Conservation (phyloP, 2,113 vertebrate species). For the Coptodon rendalli region DNA sequence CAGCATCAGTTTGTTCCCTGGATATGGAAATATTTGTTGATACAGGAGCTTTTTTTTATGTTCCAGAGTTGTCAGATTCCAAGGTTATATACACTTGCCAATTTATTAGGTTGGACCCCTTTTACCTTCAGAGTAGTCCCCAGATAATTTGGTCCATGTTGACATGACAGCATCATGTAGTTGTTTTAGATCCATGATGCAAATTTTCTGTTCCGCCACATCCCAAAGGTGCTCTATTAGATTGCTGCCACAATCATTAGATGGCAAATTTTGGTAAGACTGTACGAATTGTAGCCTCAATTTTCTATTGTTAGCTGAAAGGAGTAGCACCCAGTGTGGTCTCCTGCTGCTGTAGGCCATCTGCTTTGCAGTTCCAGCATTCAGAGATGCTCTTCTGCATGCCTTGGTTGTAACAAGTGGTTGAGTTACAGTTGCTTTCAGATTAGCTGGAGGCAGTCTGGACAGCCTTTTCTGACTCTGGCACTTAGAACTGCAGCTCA, state of each 20-base stretch:
- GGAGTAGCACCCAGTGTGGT: background rate
- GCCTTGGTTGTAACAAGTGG: background rate
- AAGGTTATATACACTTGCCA: background rate
- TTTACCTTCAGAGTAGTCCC: background rate
- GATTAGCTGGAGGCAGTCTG: background rate
- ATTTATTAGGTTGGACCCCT: background rate
- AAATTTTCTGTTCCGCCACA: background rate
- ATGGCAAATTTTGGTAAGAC: background rate
- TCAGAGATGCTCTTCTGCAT: background rate
- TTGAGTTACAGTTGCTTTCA: background rate
- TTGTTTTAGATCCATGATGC: background rate
- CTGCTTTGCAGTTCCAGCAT: background rate
- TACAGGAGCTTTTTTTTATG: background rate
- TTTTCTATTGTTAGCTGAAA: background rate
- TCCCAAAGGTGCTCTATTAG: background rate
- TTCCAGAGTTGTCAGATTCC: background rate
- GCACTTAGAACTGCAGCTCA: background rate
- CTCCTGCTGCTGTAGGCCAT: background rate
- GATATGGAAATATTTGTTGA: background rate
- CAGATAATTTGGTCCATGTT: background rate
- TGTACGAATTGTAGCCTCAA: background rate
- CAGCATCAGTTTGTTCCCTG: background rate
- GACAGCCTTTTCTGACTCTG: background rate
- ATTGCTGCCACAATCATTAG: background rate
- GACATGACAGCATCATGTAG: background rate